Evolutionary conservation across 2,888 invertebrate genomes (phyloP).

Genomic region (Eledone cirrhosa): DNA sequence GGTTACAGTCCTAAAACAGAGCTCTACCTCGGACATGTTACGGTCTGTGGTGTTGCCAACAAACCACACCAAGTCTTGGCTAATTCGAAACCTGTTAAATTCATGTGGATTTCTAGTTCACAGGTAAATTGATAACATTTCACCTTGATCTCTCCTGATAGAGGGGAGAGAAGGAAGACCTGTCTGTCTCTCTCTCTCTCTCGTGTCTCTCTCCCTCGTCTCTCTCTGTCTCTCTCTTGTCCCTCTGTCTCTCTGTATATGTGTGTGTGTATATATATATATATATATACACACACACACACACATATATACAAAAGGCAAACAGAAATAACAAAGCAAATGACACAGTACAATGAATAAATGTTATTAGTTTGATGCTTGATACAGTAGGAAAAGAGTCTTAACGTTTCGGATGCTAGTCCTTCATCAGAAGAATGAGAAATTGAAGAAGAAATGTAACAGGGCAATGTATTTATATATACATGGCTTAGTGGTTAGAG

Average conservation of each 20-base stretch:
- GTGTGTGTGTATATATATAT: slow-evolving; percentile 6
- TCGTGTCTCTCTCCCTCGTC: too few relatives aligned
- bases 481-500: too few relatives aligned
- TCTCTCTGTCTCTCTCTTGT: too few relatives aligned
- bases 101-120: not conserved
- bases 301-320: not conserved
- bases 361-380: too few relatives aligned
- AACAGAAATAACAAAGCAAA: too few relatives aligned
- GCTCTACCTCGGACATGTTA: slow-evolving; percentile 7
- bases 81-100: slow-evolving; percentile 5
- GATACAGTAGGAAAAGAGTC: too few relatives aligned
- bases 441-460: not conserved
- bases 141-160: not conserved
- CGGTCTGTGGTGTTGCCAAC: slow-evolving; percentile 7
- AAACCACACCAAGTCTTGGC: not conserved
- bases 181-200: too few relatives aligned
- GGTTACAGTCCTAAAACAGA: not conserved
- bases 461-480: too few relatives aligned
- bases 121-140: not conserved
- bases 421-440: too few relatives aligned
- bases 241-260: too few relatives aligned
- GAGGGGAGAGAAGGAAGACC: not conserved
- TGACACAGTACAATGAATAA: too few relatives aligned
- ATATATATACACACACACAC: not conserved
- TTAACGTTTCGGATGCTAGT: too few relatives aligned